Evolutionary conservation across 2,888 invertebrate genomes (phyloP).

Genomic region (Drosophila pseudotakahashii): DNA sequence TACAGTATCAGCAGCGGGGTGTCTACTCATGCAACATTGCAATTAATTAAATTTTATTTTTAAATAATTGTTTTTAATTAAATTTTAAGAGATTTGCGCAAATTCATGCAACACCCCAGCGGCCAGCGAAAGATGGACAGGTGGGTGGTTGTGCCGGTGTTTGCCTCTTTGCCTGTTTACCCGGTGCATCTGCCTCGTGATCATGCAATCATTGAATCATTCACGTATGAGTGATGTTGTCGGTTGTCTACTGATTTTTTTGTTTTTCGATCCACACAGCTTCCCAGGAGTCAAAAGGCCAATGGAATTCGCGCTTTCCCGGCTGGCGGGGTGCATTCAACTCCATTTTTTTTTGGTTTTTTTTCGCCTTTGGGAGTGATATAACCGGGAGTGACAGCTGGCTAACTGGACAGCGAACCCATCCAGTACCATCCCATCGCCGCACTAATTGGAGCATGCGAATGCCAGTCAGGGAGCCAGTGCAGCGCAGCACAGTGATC

Average conservation of each 20-base stretch:
- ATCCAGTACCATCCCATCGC: constrained; percentile 32
- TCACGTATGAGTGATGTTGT: constrained; percentile 42
- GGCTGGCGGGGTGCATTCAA: constrained; percentile 65
- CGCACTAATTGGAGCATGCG: constrained; percentile 73
- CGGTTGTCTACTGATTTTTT: constrained; percentile 37
- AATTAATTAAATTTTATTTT: constrained; percentile 78
- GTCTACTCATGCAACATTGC: constrained; percentile 74
- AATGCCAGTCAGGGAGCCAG: constrained; percentile 70
- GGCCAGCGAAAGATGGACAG: constrained; percentile 52
- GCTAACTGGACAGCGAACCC: constrained; percentile 19
- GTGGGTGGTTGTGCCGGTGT: constrained; percentile 14
- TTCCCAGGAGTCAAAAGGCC: constrained; percentile 61
- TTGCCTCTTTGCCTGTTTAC: neutral
- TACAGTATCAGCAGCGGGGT: constrained; percentile 57
- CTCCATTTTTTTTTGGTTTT: constrained; percentile 19
- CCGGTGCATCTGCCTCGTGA: constrained; percentile 53
- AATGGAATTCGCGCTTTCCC: constrained; percentile 60
- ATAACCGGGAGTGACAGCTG: constrained; percentile 68
- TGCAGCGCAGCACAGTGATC: constrained; percentile 61
- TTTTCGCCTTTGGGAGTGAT: constrained; percentile 44
- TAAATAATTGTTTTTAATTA: constrained; percentile 78
- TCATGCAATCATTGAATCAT: constrained; percentile 73
- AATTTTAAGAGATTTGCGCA: constrained; percentile 69
- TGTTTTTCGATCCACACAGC: constrained; percentile 29
- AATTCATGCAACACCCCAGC: constrained; percentile 62